phyloP scores from a whole-genome alignment of 1,140 invertebrate species.

The Panulirus ornatus region DNA sequence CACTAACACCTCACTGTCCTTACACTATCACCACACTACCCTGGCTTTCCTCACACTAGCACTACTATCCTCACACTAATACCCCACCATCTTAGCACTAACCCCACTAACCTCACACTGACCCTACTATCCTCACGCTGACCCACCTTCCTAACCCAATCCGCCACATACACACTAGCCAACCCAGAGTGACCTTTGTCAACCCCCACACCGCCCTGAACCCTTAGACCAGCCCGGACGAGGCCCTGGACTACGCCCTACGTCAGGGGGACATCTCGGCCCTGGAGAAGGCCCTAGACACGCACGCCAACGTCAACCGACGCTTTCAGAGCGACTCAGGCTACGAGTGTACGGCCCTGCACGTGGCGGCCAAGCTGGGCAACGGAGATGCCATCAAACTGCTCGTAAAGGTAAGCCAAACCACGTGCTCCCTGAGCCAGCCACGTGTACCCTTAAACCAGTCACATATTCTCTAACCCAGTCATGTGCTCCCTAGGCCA shows the following conservation, averaged over 20 bases:
- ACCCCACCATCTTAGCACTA: too few relatives aligned
- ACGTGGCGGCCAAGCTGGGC: slow-evolving; percentile 51
- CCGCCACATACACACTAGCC: neutral
- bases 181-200: neutral
- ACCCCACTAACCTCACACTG: neutral
- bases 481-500: too few relatives aligned
- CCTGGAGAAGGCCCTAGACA: slow-evolving; percentile 37
- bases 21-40: too few relatives aligned
- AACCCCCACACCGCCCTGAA: neutral
- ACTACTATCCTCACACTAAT: too few relatives aligned
- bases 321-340: slow-evolving; percentile 22
- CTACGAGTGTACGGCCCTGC: slow-evolving; percentile 35
- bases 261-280: slow-evolving; percentile 16
- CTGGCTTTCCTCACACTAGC: too few relatives aligned
- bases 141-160: neutral
- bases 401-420: slow-evolving; percentile 27
- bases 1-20: too few relatives aligned
- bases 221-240: slow-evolving; percentile 45
- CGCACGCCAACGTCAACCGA: slow-evolving; percentile 57
- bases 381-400: neutral
- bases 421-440: neutral
- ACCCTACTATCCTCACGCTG: neutral
- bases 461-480: too few relatives aligned
- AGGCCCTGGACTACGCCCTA: slow-evolving; percentile 46
- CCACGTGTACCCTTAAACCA: neutral